Evolutionary conservation across 2,888 invertebrate species (phyloP), one percentile per base, ranked within the genome.

Genomic region (Azorinus chamasolen): DNA sequence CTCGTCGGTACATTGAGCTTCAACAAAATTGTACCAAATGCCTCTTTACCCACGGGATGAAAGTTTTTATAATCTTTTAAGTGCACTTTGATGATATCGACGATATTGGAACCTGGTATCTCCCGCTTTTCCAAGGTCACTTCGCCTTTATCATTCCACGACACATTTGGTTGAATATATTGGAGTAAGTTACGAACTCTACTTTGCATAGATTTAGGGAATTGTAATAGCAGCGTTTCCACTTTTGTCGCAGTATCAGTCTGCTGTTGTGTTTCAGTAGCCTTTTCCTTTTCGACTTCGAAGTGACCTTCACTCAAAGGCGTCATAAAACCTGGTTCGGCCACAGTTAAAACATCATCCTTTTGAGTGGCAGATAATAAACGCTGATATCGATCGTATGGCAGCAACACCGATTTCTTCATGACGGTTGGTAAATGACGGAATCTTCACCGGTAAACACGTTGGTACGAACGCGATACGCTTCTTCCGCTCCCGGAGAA

Each of bases 51-150:
- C 14, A n/a, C 14, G 0, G 62, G 70, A 20, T 24, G 8, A 48
- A 70, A 62, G 27, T 57, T 48, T 55, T 66, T 68, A 27, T 74
- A 74, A 18, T 74, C 62, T 61, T 68, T 66, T 4, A 68, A 14
- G 18, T 74, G 66, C 10, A 72, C 72, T 58, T 65, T 74, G 0
- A 74, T 20, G 14, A 74, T 50, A 48, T 74, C 64, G 5, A 73
- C 61, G 24, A 73, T 54, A 43, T 73, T 73, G 14, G 71, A 71
- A 20, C 41, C 37, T 0, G 65, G 53, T 53, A 72, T 59, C 16
- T n/a, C 10, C 3, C 32, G 22, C 2, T 24, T 61, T 1, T 18
- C n/a, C 6, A 74, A 27, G 14, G 20, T 39, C 18, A 74, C 62
- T 48, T 66, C 73, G 32, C 73, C 73, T 68, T 63, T 61, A 6